Evolutionary conservation across 2,113 vertebrate genomes (phyloP).

Genomic region (Xyrauchen texanus): DNA sequence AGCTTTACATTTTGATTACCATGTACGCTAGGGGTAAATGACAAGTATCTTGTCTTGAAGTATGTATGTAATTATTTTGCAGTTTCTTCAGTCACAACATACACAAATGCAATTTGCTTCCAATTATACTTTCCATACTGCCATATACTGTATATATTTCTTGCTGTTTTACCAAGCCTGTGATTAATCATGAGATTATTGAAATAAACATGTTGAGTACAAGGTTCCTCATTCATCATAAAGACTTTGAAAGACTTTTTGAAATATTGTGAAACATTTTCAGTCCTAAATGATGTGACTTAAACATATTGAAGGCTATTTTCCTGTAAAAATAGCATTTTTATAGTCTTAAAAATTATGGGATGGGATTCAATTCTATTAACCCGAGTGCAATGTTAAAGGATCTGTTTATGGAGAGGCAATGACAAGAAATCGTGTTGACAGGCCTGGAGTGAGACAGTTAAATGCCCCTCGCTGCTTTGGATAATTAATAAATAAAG

Average conservation of each 20-base stretch:
- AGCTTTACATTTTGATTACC: background rate
- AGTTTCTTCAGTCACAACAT: too few species aligned
- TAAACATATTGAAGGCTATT: conserved; percentile 61
- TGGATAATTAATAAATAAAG: conserved; percentile 99
- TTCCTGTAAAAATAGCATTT: conserved; percentile 52
- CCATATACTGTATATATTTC: background rate
- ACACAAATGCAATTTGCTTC: too few species aligned
- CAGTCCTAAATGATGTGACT: background rate
- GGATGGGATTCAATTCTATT: conserved; percentile 78
- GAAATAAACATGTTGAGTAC: background rate
- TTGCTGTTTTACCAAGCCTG: background rate
- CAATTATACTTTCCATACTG: too few species aligned
- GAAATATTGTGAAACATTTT: background rate
- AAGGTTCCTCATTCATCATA: background rate
- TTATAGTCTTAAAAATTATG: conserved; percentile 48
- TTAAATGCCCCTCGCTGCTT: conserved; percentile 92
- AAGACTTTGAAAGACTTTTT: too few species aligned
- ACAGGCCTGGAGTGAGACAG: conserved; percentile 87
- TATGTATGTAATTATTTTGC: too few species aligned
- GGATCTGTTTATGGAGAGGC: conserved; percentile 88
- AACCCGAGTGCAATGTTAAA: conserved; percentile 81
- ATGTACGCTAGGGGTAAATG: background rate
- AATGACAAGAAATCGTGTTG: conserved; percentile 90
- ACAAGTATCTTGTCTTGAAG: too few species aligned
- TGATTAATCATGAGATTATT: background rate